Evolutionary conservation across 2,113 vertebrate genomes (phyloP).

Genomic region (Tragelaphus scriptus): DNA sequence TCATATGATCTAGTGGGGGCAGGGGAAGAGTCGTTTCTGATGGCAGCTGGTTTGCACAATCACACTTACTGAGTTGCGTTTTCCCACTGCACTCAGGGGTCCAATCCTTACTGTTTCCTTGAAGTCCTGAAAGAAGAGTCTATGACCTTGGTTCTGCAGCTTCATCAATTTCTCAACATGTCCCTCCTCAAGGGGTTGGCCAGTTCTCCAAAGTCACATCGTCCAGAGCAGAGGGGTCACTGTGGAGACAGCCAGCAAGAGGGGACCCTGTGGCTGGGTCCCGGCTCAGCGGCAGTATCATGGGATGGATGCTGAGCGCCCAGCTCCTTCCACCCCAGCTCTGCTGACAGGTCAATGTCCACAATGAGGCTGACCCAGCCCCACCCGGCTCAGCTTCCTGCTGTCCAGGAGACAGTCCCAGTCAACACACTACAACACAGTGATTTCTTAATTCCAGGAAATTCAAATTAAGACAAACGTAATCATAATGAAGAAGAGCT

Average conservation of each 20-base stretch:
- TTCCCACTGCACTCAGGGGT: background rate
- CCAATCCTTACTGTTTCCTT: background rate
- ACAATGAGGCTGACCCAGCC: background rate
- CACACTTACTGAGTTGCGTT: no score
- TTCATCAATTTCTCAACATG: background rate
- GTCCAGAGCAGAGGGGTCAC: background rate
- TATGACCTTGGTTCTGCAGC: background rate
- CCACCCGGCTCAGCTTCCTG: no score
- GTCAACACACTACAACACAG: background rate
- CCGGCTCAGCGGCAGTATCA: rapidly evolving
- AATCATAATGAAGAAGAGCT: background rate
- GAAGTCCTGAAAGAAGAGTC: background rate
- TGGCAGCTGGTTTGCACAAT: background rate
- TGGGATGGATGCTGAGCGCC: background rate
- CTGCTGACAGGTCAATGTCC: background rate
- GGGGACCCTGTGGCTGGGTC: background rate
- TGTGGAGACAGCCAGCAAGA: background rate
- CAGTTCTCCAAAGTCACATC: background rate
- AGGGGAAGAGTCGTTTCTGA: background rate
- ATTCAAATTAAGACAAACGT: background rate
- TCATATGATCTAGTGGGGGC: background rate
- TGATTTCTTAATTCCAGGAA: conserved; percentile 4
- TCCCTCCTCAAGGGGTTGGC: background rate
- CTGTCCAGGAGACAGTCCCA: rapidly evolving
- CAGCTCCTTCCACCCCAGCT: background rate